A percentile compares a stretch with the other conserved stretches of the same genome.
Conservation (phyloP, 2,888 invertebrate genomes). For the Corythucha ciliata region DNA sequence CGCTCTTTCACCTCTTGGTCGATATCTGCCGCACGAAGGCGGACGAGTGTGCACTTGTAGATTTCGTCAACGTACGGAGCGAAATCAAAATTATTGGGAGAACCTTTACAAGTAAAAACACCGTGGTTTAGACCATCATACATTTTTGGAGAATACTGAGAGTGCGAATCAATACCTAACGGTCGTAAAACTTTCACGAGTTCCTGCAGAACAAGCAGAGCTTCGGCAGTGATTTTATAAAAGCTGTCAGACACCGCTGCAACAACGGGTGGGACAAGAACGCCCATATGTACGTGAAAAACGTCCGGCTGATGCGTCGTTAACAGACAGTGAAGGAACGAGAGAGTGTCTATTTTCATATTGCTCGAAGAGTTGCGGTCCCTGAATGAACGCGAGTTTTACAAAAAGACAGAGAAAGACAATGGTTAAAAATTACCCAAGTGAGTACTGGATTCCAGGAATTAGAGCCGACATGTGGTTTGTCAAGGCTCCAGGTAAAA, state of each 20-base stretch:
- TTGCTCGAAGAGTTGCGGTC: constrained; percentile 93
- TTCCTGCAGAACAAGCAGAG: constrained; percentile 83
- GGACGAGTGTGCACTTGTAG: constrained; percentile 74
- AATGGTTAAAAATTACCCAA: constrained; percentile 27
- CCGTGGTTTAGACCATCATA: not conserved
- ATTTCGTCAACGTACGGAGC: constrained; percentile 67
- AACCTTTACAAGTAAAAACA: constrained; percentile 38
- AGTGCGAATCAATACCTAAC: constrained; percentile 45
- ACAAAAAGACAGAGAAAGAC: constrained; percentile 12
- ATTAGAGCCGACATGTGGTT: constrained; percentile 75
- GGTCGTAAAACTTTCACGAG: constrained; percentile 90
- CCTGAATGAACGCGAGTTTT: constrained; percentile 40
- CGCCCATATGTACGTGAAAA: constrained; percentile 70
- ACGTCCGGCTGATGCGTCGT: constrained; percentile 67
- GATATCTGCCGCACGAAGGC: constrained; percentile 88
- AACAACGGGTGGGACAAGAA: constrained; percentile 74
- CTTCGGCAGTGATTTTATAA: constrained; percentile 98
- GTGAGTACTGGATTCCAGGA: constrained; percentile 56
- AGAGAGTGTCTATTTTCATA: constrained; percentile 94
- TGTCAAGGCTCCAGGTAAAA: constrained; percentile 79
- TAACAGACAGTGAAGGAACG: constrained; percentile 78
- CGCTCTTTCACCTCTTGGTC: constrained; percentile 99
- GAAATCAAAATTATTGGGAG: constrained; percentile 56
- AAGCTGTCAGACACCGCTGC: constrained; percentile 88
- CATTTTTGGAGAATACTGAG: not conserved